Evolutionary conservation across 2,113 vertebrate genomes (phyloP).

Genomic region (Neopipo cinnamomea): DNA sequence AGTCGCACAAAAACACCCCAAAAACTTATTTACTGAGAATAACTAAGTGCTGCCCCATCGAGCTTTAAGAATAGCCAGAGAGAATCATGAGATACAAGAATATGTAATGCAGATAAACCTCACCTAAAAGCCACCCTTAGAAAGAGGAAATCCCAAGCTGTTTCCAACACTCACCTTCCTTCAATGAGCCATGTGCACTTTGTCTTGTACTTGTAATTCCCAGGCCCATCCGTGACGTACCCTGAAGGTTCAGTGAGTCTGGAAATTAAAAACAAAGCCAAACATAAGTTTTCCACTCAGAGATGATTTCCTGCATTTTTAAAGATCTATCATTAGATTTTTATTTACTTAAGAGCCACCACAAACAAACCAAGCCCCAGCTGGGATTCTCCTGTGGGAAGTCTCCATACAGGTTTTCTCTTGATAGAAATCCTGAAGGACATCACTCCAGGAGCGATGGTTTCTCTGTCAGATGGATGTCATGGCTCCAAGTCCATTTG

Average conservation of each 20-base stretch:
- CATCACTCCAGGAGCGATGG: background rate
- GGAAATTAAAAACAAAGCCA: conserved; percentile 24
- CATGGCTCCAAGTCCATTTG: background rate
- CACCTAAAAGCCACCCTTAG: background rate
- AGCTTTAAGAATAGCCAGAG: background rate
- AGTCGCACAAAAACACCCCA: background rate
- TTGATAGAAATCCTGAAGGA: too few relatives aligned
- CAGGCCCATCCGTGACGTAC: conserved; percentile 91
- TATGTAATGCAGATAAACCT: background rate
- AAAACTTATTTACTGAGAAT: background rate
- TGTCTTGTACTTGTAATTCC: conserved; percentile 98
- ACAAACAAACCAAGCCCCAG: background rate
- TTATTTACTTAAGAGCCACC: background rate
- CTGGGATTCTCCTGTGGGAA: background rate
- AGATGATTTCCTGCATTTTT: background rate
- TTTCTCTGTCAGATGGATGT: background rate
- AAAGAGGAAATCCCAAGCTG: background rate
- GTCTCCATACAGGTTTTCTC: too few relatives aligned
- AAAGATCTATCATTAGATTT: background rate
- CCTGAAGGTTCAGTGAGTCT: conserved; percentile 91
- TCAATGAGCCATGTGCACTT: conserved; percentile 99
- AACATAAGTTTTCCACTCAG: background rate
- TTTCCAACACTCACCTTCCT: conserved; percentile 84
- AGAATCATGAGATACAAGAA: background rate
- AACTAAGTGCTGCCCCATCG: background rate